phyloP scores from a whole-genome alignment of 92 coral and sea anemone species.

The Phenganax subtilis region DNA sequence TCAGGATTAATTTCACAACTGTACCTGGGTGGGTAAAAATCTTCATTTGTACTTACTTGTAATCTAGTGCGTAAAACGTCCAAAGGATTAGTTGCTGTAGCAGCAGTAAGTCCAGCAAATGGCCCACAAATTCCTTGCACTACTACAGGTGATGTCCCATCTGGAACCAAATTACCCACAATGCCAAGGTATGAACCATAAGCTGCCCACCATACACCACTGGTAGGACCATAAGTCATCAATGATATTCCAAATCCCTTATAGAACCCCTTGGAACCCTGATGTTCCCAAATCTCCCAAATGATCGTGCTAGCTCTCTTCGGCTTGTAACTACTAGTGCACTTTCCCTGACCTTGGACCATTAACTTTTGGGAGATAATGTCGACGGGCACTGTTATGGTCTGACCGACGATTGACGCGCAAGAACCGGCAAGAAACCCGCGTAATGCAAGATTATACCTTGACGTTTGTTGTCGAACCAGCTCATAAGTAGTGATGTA shows the following conservation, averaged over 20 bases:
- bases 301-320: constrained; percentile 65
- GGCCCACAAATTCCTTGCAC: constrained; percentile 82
- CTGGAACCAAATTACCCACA: constrained; percentile 70
- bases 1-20: not conserved
- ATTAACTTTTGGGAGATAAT: constrained; percentile 82
- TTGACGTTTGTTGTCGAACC: constrained; percentile 63
- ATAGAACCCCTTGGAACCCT: constrained; percentile 70
- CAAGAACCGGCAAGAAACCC: constrained; percentile 89
- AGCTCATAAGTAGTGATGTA: constrained; percentile 92
- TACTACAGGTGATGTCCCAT: constrained; percentile 82
- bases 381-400: constrained; percentile 89
- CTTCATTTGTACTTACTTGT: constrained; percentile 57
- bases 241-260: constrained; percentile 83
- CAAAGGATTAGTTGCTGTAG: constrained; percentile 82
- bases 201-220: constrained; percentile 96
- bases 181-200: constrained; percentile 77
- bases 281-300: constrained; percentile 51
- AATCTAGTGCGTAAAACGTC: constrained; percentile 87
- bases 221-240: constrained; percentile 90
- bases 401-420: constrained; percentile 87
- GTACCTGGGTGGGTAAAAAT: not conserved
- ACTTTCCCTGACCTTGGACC: constrained; percentile 83
- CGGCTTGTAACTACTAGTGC: constrained; percentile 49
- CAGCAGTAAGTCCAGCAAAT: constrained; percentile 85
- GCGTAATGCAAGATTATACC: constrained; percentile 67